phyloP scores from a whole-genome alignment of 2,113 vertebrate genomes.

The Brienomyrus brachyistius region DNA sequence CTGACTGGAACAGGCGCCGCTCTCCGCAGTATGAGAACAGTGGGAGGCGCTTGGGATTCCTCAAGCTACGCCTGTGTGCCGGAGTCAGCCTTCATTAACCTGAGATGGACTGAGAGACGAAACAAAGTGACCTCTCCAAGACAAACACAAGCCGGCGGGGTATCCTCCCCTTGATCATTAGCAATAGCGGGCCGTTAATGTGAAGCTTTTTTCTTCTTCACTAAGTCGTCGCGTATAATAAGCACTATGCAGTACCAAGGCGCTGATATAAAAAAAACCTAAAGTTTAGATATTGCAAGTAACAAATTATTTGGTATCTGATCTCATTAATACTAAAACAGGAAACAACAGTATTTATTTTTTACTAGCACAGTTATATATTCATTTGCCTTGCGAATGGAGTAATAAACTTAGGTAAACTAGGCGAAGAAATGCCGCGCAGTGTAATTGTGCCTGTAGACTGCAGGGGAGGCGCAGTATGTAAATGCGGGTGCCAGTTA shows the following conservation, averaged over 20 bases:
- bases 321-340: background rate
- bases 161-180: background rate
- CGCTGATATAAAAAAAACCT: background rate
- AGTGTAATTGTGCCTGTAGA: constrained; percentile 40
- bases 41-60: constrained; percentile 41
- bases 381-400: background rate
- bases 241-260: background rate
- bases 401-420: background rate
- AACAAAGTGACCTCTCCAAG: background rate
- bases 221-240: background rate
- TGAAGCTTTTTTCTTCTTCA: background rate
- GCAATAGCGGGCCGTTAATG: background rate
- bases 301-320: background rate
- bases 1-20: background rate
- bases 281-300: background rate
- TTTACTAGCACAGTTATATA: background rate
- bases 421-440: constrained; percentile 21
- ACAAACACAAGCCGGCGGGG: background rate
- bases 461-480: constrained; percentile 48
- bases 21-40: background rate
- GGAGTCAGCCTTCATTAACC: constrained; percentile 50
- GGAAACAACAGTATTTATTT: background rate
- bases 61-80: constrained; percentile 4
- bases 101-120: constrained; percentile 46
- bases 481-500: constrained; percentile 48